Evolutionary conservation across 2,888 invertebrate species (phyloP).

Genomic region (Xanthia icteritia): DNA sequence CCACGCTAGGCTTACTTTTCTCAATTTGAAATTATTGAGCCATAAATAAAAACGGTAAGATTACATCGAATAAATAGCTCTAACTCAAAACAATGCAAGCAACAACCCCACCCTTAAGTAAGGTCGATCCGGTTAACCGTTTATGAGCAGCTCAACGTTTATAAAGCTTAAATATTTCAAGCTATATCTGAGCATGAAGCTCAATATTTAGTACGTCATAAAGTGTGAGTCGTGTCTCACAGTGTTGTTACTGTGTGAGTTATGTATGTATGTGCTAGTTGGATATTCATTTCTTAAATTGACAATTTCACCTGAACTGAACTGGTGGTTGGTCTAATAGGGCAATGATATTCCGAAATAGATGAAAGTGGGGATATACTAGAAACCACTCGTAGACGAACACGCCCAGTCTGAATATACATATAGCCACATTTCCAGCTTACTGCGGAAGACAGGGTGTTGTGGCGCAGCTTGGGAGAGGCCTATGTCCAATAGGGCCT

Average conservation of each 20-base stretch:
- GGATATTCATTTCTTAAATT: conserved; percentile 16
- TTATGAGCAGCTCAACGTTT: conserved; percentile 61
- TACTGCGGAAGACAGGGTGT: too few species aligned
- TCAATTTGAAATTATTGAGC: neutral
- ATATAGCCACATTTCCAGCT: too few species aligned
- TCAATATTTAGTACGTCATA: conserved; percentile 54
- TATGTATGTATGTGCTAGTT: conserved; percentile 13
- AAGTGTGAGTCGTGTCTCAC: conserved; percentile 31
- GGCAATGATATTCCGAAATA: neutral
- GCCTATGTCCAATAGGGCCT: too few species aligned
- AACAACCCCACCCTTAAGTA: conserved; percentile 56
- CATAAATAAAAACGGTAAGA: neutral
- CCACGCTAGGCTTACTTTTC: neutral
- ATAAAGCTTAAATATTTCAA: conserved; percentile 59
- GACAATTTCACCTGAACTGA: neutral
- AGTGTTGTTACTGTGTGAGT: conserved; percentile 7
- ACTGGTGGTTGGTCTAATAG: too few species aligned
- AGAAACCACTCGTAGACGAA: neutral
- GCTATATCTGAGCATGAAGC: conserved; percentile 31
- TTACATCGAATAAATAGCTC: neutral
- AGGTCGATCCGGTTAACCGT: conserved; percentile 63
- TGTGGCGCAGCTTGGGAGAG: too few species aligned
- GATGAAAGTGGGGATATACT: neutral
- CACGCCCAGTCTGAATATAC: too few species aligned
- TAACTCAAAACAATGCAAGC: neutral